Base-by-base conservation (phyloP, 2,888 invertebrate genomes). In the Trichacis sp. region DNA sequence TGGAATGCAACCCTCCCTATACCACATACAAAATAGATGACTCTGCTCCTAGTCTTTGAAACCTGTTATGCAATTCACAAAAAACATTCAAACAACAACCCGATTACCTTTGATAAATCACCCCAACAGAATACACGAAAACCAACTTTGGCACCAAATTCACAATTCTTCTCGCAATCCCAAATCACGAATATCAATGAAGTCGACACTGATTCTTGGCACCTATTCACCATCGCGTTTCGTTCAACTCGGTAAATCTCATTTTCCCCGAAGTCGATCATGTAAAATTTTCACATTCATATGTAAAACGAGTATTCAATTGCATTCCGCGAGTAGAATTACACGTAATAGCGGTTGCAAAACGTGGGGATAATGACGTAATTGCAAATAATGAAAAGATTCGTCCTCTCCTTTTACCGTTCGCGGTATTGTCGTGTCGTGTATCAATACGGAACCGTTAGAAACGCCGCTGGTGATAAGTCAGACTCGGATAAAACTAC, bases 1-100 rank as follows among this genome's bases (percentile, higher is more conserved):
- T 30, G 20, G 17, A 47, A 29, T 46, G 45, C 53, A 57, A 43
- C 59, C 38, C 59, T n/a, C 9, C 9, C 5, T 33, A 5, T n/a
- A 9, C n/a, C 33, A 33, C n/a, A 33, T 9, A 33, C n/a, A 9
- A 33, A 33, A 33, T 9, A 33, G 11, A 33, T 33, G 33, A 33
- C 8, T n/a, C 33, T 24, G 24, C 8, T 24, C 8, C 24, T 24
- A 24, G 24, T 8, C 24, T 24, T 9, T 2, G n/a, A 33, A 6
- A n/a, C 33, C 2, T n/a, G 33, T 33, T 33, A 5, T 9, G 33
- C 33, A 6, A 33, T 8, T 5, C 24, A 24, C 8, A 8, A n/a
- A 33, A 33, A 6, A 11, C 33, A n/a, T 33, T n/a, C n/a, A 6
- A 33, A n/a, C n/a, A 11, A n/a, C n/a, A 6, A n/a, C 33, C 11